Percentiles rank a stretch among this genome's conserved stretches.
Evolutionary conservation across 1,140 invertebrate species (phyloP).

Genomic region (Pseudomyrmex cubaensis): DNA sequence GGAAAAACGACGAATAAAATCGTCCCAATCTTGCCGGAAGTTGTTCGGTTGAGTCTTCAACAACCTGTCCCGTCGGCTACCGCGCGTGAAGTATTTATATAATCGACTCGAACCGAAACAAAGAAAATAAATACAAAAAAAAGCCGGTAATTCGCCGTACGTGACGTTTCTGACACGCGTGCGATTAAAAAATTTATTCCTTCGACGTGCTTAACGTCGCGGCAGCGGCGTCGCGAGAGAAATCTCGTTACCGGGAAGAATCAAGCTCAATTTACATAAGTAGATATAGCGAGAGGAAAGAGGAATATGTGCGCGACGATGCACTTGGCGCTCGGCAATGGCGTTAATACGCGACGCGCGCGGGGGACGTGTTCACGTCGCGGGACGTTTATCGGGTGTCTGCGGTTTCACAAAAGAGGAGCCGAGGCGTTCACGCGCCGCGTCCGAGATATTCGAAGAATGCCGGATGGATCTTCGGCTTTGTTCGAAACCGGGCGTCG

Average conservation of each 20-base stretch:
- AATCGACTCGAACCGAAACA: background rate
- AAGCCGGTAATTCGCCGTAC: background rate
- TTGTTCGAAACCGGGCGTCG: constrained; percentile 57
- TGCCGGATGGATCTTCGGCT: constrained; percentile 43
- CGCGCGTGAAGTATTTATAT: background rate
- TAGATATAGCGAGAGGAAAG: constrained; percentile 23
- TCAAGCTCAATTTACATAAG: constrained; percentile 74
- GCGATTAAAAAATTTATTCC: constrained; percentile 48
- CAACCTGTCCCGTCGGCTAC: background rate
- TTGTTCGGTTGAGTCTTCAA: background rate
- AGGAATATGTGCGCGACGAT: background rate
- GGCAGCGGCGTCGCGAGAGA: background rate
- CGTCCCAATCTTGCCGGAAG: background rate
- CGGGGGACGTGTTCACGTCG: background rate
- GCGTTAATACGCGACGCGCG: background rate
- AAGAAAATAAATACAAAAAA: background rate
- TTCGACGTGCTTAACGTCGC: constrained; percentile 25
- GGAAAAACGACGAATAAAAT: background rate
- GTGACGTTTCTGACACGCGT: constrained; percentile 20
- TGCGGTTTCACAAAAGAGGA: constrained; percentile 13
- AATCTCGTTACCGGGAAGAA: constrained; percentile 65
- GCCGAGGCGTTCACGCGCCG: background rate
- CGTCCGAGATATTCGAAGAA: constrained; percentile 64
- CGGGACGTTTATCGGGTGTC: constrained; percentile 56
- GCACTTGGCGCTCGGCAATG: background rate